These are phyloP conservation scores for Nemotelus nigrinus DNA, from an alignment of 2,888 invertebrate species.

Conservation along the genomic window DNA sequence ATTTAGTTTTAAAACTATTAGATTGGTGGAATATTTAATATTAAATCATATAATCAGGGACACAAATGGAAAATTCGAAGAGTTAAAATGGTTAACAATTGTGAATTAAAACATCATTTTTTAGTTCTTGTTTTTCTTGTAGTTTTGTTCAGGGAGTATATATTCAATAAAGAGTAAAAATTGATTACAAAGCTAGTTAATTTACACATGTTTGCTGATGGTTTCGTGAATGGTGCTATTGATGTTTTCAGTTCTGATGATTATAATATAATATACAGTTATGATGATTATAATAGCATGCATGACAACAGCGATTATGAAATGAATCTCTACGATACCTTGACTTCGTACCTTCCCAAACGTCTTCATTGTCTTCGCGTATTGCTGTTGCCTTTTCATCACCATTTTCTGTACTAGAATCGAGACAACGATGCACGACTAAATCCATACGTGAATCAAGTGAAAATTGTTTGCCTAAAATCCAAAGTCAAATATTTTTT, in stretches of 20 bases:
- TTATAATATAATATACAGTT: no score
- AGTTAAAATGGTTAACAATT: no score
- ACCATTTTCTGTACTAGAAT: slow-evolving; percentile 61
- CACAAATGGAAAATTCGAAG: no score
- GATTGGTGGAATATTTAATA: slow-evolving; percentile 33
- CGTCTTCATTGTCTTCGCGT: slow-evolving; percentile 62
- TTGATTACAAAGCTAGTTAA: no score
- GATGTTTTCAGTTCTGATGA: no score
- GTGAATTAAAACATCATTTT: no score
- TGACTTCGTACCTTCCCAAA: slow-evolving; percentile 65
- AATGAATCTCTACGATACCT: slow-evolving; percentile 61
- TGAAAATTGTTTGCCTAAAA: slow-evolving; percentile 79
- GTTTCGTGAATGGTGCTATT: no score
- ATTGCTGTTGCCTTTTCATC: slow-evolving; percentile 53
- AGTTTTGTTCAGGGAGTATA: no score
- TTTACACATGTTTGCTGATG: no score
- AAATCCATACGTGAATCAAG: slow-evolving; percentile 91
- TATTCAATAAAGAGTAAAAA: no score
- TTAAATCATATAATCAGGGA: neutral
- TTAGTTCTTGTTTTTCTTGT: no score
- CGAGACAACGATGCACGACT: slow-evolving; percentile 74
- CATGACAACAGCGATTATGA: slow-evolving; percentile 19
- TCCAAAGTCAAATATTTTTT: neutral
- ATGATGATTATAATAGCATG: no score
- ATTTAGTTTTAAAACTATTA: slow-evolving; percentile 9